Percentiles rank a stretch among this genome's conserved stretches.
Conservation (phyloP, 2,113 vertebrate genomes). For the Erythrocebus patas region DNA sequence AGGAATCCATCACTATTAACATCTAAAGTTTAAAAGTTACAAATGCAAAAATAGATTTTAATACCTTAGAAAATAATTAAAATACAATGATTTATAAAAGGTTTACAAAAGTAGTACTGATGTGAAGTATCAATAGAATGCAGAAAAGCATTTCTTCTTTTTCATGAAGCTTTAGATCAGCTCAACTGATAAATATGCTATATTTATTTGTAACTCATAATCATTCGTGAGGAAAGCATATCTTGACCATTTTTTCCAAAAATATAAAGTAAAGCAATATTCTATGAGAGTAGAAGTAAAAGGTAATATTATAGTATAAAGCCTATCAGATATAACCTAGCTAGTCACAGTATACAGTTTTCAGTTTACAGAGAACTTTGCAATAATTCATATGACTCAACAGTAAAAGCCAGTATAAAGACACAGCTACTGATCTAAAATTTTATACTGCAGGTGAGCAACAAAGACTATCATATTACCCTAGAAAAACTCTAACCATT, state of each 20-base stretch:
- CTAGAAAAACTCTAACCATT: background rate
- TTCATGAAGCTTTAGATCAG: background rate
- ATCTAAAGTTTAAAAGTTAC: constrained; percentile 85
- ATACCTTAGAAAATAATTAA: constrained; percentile 38
- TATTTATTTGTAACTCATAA: constrained; percentile 15
- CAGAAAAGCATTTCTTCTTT: background rate
- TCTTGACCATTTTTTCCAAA: background rate
- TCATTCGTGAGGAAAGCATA: background rate
- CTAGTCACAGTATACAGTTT: background rate
- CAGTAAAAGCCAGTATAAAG: background rate
- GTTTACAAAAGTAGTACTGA: constrained; percentile 2
- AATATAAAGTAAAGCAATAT: constrained; percentile 24
- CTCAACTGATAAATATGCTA: background rate
- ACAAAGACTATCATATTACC: background rate
- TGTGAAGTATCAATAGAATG: background rate
- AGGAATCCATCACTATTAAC: constrained; percentile 95
- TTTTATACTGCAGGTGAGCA: background rate
- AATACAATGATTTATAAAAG: background rate
- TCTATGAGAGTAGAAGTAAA: background rate
- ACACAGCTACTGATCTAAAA: background rate
- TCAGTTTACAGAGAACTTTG: background rate
- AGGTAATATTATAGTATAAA: constrained; percentile 5
- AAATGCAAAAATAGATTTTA: constrained; percentile 69
- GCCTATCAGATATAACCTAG: constrained; percentile 1
- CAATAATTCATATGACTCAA: background rate